Evolutionary conservation across 2,113 vertebrate genomes (phyloP).

Genomic region (Podarcis muralis): DNA sequence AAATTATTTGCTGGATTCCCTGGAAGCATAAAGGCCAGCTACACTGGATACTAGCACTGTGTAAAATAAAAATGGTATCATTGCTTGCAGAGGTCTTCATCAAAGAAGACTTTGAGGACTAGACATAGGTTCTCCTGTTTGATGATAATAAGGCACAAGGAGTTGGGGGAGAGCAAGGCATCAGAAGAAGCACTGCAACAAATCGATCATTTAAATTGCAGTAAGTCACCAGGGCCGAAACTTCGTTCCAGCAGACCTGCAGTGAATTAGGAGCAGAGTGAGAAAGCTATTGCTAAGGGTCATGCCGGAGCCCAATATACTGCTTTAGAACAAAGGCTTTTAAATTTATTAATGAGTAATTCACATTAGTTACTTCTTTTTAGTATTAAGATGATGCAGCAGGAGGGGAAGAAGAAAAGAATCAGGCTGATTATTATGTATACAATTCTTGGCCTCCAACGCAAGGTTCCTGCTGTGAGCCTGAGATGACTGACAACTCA

Average conservation of each 20-base stretch:
- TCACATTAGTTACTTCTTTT: not conserved
- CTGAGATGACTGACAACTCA: not conserved
- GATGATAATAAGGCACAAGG: not conserved
- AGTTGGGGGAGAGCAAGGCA: not conserved
- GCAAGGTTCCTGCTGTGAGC: not conserved
- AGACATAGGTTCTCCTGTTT: not conserved
- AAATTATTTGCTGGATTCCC: not conserved
- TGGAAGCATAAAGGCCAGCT: not conserved
- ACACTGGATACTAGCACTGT: not conserved
- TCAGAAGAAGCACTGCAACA: constrained; percentile 1
- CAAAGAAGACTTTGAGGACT: not conserved
- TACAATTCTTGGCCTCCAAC: not conserved
- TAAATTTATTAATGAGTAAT: not conserved
- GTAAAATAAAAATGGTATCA: not conserved
- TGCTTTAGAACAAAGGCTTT: not conserved
- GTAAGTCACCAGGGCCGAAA: constrained; percentile 11
- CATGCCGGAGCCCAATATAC: not conserved
- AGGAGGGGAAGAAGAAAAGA: not conserved
- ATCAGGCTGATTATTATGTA: not conserved
- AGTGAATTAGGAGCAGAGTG: constrained; percentile 13
- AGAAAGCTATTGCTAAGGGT: not conserved
- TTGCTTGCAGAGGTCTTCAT: not conserved
- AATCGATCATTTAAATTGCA: constrained; percentile 18
- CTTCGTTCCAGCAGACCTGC: not conserved
- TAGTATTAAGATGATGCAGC: not conserved